A percentile compares a stretch with the other conserved stretches of the same genome.
phyloP scores from a whole-genome alignment of 2,888 invertebrate species.

The Drosophila ustulata region DNA sequence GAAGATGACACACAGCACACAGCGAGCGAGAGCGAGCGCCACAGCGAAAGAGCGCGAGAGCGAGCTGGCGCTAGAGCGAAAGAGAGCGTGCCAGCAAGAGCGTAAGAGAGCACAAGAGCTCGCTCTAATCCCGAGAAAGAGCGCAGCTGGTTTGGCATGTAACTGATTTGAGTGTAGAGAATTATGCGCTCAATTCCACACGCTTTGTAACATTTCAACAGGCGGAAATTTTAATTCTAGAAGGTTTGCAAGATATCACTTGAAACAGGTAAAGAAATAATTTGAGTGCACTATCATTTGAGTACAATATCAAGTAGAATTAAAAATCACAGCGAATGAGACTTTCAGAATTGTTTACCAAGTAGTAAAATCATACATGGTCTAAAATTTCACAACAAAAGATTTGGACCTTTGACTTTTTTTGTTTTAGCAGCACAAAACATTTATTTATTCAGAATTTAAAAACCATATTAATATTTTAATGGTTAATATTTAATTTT shows the following conservation, averaged over 20 bases:
- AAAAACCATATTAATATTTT: not conserved
- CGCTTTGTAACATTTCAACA: not conserved
- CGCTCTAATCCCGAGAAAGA: conserved; percentile 4
- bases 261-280: not conserved
- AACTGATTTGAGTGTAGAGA: conserved; percentile 28
- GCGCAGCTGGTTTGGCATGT: conserved; percentile 21
- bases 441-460: not conserved
- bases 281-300: no score
- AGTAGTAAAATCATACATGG: no score
- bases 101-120: conserved; percentile 19
- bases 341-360: no score
- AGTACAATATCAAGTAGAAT: no score
- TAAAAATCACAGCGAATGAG: no score
- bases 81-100: conserved; percentile 1
- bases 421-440: not conserved
- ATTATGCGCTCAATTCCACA: conserved; percentile 34
- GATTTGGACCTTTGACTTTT: no score
- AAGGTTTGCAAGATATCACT: not conserved
- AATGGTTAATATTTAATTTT: no score
- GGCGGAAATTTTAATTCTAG: not conserved
- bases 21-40: conserved; percentile 1
- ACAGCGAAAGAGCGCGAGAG: not conserved
- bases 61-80: conserved; percentile 4
- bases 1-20: conserved; percentile 8
- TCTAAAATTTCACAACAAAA: no score